These are phyloP conservation scores for Mastigias papua DNA, from an alignment of 30 jellyfish, hydroid and myxozoan genomes.

Conservation along the genomic window DNA sequence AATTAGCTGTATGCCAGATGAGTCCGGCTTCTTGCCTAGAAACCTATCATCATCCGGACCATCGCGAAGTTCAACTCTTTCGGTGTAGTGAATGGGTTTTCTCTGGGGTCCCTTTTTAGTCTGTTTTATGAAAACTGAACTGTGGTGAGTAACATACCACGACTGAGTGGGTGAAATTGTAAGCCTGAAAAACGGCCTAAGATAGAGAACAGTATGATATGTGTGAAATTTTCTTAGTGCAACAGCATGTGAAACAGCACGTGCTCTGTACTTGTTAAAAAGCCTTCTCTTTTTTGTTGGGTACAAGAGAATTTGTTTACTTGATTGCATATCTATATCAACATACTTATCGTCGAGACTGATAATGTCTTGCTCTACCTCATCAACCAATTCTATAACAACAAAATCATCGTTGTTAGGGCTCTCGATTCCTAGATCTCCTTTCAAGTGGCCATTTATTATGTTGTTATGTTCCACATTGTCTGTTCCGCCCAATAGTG, in stretches of 20 bases:
- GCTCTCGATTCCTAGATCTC: not conserved
- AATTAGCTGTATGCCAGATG: conserved; percentile 36
- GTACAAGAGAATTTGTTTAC: conserved; percentile 52
- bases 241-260: conserved; percentile 54
- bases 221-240: not conserved
- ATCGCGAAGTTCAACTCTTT: conserved; percentile 36
- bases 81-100: conserved; percentile 53
- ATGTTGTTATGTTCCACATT: not conserved
- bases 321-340: conserved; percentile 19
- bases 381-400: conserved; percentile 58
- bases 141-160: conserved; percentile 49
- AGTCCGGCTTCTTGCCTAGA: not conserved
- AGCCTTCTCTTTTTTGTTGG: conserved; percentile 49
- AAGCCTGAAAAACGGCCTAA: conserved; percentile 44
- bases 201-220: conserved; percentile 12
- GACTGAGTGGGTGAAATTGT: conserved; percentile 27
- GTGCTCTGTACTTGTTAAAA: conserved; percentile 7
- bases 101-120: not conserved
- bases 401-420: conserved; percentile 35
- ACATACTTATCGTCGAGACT: conserved; percentile 11
- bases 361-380: not conserved
- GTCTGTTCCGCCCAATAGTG: not conserved
- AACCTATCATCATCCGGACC: not conserved
- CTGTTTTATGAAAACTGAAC: conserved; percentile 29
- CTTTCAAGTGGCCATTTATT: not conserved